phyloP scores from a whole-genome alignment of 2,113 vertebrate genomes.

The Dromaius novaehollandiae region DNA sequence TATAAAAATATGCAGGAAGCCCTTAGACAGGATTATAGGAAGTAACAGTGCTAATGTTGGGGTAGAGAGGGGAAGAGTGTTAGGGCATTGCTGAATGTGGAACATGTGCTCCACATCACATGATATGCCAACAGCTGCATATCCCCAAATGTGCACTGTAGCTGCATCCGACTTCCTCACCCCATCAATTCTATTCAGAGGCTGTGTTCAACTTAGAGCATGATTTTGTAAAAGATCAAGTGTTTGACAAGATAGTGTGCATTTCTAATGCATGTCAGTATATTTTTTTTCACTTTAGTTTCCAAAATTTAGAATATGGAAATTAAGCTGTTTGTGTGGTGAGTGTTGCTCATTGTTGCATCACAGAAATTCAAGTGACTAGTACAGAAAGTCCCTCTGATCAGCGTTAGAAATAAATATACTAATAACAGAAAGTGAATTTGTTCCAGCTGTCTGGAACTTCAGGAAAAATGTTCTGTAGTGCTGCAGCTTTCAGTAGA shows the following conservation, averaged over 20 bases:
- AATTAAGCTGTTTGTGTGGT: background rate
- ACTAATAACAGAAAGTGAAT: conserved; percentile 22
- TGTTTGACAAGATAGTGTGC: background rate
- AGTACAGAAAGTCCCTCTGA: background rate
- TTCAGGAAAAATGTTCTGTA: background rate
- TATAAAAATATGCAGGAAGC: background rate
- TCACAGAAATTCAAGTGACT: conserved; percentile 5
- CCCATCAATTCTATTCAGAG: background rate
- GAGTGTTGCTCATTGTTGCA: conserved; percentile 7
- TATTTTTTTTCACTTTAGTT: conserved; percentile 19
- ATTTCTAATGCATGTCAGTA: background rate
- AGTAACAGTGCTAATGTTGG: background rate
- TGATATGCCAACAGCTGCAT: background rate
- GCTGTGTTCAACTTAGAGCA: background rate
- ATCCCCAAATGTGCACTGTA: background rate
- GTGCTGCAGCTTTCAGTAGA: conserved; percentile 17
- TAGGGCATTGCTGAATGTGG: background rate
- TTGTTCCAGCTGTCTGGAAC: conserved; percentile 43
- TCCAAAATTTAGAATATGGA: background rate
- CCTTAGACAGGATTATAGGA: background rate
- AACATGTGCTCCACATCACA: background rate
- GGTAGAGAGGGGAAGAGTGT: background rate
- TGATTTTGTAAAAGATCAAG: background rate
- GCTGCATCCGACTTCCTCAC: background rate
- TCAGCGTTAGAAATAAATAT: conserved; percentile 25